A percentile compares a stretch with the other conserved stretches of the same genome.
phyloP scores from a whole-genome alignment of 37 sponge, comb jelly and placozoan species.

The Agelas oroides region DNA sequence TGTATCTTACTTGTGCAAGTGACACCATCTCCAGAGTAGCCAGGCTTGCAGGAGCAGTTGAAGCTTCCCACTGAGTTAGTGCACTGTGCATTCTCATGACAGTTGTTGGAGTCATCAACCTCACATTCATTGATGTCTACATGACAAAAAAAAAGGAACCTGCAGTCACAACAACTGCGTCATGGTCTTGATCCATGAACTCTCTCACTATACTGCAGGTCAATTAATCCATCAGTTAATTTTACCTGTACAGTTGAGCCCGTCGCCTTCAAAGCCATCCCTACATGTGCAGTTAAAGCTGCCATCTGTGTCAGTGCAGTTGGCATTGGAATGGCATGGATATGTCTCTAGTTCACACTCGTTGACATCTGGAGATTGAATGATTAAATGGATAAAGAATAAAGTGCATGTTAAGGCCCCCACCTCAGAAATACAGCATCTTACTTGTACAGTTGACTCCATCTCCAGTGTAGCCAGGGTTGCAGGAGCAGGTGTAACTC shows the following conservation, averaged over 20 bases:
- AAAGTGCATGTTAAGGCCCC: too few relatives aligned
- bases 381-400: too few relatives aligned
- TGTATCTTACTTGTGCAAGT: too few relatives aligned
- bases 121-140: conserved; percentile 5
- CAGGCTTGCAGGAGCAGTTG: conserved; percentile 17
- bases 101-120: conserved; percentile 8
- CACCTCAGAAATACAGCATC: too few relatives aligned
- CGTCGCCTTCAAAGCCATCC: conserved; percentile 18
- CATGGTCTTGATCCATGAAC: too few relatives aligned
- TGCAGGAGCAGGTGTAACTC: too few relatives aligned
- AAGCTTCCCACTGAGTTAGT: conserved; percentile 17
- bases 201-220: too few relatives aligned
- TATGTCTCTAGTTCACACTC: background rate
- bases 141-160: too few relatives aligned
- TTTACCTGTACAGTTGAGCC: background rate
- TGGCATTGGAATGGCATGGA: background rate
- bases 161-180: too few relatives aligned
- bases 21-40: conserved; percentile 29
- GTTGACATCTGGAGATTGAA: background rate
- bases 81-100: conserved; percentile 1
- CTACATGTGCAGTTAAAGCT: conserved; percentile 11
- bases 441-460: background rate
- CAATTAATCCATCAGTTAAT: too few relatives aligned
- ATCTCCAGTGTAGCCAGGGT: conserved; percentile 1
- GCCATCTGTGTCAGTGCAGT: conserved; percentile 18